Percentiles rank a stretch among this genome's conserved stretches.
These are phyloP conservation scores for Ricordea florida DNA, from an alignment of 92 coral and sea anemone species.

Conservation along the genomic window DNA sequence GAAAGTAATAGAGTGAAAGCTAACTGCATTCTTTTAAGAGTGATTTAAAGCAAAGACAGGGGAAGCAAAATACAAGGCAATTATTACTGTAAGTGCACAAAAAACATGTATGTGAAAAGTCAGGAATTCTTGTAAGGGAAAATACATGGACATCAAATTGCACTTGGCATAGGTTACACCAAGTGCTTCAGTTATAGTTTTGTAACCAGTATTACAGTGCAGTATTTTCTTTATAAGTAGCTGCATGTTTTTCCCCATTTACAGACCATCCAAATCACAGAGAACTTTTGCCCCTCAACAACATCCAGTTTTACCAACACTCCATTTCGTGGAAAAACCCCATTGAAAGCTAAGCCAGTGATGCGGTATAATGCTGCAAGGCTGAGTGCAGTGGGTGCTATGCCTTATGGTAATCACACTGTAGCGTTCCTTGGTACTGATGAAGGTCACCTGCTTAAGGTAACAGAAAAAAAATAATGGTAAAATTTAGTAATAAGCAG, in stretches of 20 bases:
- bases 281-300: background rate
- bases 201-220: too few relatives aligned
- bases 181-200: background rate
- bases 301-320: background rate
- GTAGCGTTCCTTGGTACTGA: conserved; percentile 70
- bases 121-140: too few relatives aligned
- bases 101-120: too few relatives aligned
- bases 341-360: conserved; percentile 37
- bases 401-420: conserved; percentile 54
- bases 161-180: too few relatives aligned
- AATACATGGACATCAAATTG: too few relatives aligned
- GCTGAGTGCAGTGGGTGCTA: conserved; percentile 57
- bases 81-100: too few relatives aligned
- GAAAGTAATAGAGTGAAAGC: too few relatives aligned
- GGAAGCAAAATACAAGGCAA: too few relatives aligned
- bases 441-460: conserved; percentile 73
- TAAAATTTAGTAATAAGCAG: background rate
- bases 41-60: too few relatives aligned
- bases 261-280: background rate
- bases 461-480: background rate
- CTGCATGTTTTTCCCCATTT: background rate
- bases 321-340: conserved; percentile 54
- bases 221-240: background rate
- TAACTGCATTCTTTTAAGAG: too few relatives aligned
- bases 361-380: conserved; percentile 39